Percentiles rank a stretch among this genome's conserved stretches.
Evolutionary conservation across 2,113 vertebrate species (phyloP).

Genomic region (Petrocephalus microphthalmus): DNA sequence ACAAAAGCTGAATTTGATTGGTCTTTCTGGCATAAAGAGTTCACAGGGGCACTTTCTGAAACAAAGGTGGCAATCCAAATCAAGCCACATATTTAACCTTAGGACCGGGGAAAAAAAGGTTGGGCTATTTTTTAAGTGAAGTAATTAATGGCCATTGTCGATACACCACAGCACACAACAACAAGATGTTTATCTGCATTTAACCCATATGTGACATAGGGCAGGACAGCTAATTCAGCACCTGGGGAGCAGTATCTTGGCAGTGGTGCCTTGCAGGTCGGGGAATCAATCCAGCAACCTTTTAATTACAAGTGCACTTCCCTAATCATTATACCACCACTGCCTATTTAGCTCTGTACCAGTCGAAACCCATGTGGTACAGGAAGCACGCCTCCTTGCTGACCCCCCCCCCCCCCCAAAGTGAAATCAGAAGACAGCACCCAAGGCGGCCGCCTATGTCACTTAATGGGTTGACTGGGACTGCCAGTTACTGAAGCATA

Average conservation of each 20-base stretch:
- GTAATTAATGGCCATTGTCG: no score
- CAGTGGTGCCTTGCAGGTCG: no score
- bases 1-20: not conserved
- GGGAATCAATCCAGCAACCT: no score
- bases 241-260: no score
- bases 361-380: not conserved
- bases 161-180: no score
- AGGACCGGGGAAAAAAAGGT: no score
- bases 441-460: not conserved
- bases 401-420: not conserved
- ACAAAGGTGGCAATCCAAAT: not conserved
- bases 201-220: no score
- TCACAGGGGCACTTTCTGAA: not conserved
- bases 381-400: not conserved
- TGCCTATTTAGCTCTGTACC: not conserved
- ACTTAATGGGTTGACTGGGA: not conserved
- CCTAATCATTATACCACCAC: no score
- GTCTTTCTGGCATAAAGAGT: not conserved
- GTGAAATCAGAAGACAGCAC: not conserved
- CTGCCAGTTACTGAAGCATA: not conserved
- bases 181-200: no score
- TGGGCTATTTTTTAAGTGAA: no score
- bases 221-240: no score
- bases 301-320: no score
- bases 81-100: not conserved